Base-by-base conservation (phyloP, 2,113 vertebrate genomes). In the Trogon melanurus region DNA sequence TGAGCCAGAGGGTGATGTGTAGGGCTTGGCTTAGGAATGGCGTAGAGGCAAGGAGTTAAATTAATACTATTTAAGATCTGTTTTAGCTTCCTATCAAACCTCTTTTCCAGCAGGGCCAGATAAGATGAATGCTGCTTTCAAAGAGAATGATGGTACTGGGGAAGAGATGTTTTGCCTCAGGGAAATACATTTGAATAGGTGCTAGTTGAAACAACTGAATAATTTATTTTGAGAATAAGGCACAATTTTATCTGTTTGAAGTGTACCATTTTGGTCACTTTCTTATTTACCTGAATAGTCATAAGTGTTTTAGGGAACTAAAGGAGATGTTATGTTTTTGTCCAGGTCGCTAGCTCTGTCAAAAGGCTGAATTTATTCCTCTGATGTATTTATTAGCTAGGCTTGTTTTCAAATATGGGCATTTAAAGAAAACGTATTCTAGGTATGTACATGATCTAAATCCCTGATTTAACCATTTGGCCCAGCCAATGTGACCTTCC, bases 131-230 rank as follows among this genome's bases (percentile, higher is more conserved):
- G 47, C 4, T 9, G 36, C 58, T 83, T 79, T 93, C 78, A 89
- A 22, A 57, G 54, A 73, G 60, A 82, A 6, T 5, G 51, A 56
- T 85, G 69, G 58, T 11, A 1, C 27, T 27, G 34, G 23, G 11
- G 54, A 76, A 32, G 64, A 76, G 86, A 61, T 0, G 3, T 27
- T 88, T 74, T 95, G 79, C 88, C 90, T 92, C 29, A 3, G 90
- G 82, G 83, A 72, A 85, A 69, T 53, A 4, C 6, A 27, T 56
- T 69, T 60, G 29, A 83, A 48, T 74, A 66, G 48, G 27, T 74
- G 38, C 34, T 85, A 16, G n/a, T 74, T 93, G 80, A 67, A 96
- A 64, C 61, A 85, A 47, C 27, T 81, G 58, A 76, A 83, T 67
- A 70, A 95, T 67, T 85, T 76, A 53, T 91, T 83, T 45, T n/a